These are phyloP conservation scores for Fringilla coelebs DNA, from an alignment of 2,797 vertebrate species.

Conservation along the genomic window DNA sequence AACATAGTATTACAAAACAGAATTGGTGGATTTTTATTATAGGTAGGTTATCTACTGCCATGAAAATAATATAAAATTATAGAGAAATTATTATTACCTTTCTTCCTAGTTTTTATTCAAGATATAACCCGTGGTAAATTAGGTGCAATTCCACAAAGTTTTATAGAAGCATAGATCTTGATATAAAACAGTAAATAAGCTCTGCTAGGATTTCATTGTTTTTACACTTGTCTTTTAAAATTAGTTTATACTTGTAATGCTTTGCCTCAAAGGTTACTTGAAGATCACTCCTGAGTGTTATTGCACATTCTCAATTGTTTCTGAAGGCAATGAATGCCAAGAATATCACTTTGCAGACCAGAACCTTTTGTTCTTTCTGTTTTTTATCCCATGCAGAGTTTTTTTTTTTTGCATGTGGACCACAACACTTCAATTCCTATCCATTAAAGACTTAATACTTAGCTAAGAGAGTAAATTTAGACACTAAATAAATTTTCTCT, in stretches of 20 bases:
- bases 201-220: not conserved
- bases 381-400: not conserved
- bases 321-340: not conserved
- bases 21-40: constrained; percentile 17
- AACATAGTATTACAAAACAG: constrained; percentile 6
- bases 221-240: constrained; percentile 17
- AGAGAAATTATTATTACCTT: constrained; percentile 18
- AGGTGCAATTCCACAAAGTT: not conserved
- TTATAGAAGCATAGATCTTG: constrained; percentile 13
- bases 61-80: constrained; percentile 26
- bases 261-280: not conserved
- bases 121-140: not conserved
- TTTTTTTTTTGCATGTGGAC: not conserved
- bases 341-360: not conserved
- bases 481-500: not conserved
- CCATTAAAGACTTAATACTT: not conserved
- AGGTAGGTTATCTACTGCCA: constrained; percentile 1
- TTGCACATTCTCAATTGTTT: not conserved
- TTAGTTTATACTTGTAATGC: constrained; percentile 3
- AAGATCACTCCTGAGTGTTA: not conserved
- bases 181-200: constrained; percentile 11
- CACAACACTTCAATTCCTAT: not conserved
- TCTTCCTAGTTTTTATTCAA: constrained; percentile 23
- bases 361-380: not conserved
- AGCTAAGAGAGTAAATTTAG: not conserved